A percentile compares a stretch with the other conserved stretches of the same genome.
phyloP scores from a whole-genome alignment of 2,113 vertebrate genomes.

The Catagonus wagneri region DNA sequence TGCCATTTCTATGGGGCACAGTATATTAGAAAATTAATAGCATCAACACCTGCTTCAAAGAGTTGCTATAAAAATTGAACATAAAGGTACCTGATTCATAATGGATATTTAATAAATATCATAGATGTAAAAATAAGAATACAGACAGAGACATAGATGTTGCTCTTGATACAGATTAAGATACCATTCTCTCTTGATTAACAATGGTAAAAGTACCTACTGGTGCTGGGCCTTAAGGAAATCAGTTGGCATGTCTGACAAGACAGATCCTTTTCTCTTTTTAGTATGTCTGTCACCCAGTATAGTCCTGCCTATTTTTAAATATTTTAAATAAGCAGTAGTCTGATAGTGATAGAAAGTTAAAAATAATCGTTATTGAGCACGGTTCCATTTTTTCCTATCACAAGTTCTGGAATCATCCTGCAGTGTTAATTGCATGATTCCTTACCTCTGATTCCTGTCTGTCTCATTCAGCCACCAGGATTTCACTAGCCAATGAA shows the following conservation, averaged over 20 bases:
- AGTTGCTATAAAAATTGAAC: neutral
- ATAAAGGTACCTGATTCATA: neutral
- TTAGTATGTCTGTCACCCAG: neutral
- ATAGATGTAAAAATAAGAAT: neutral
- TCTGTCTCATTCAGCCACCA: neutral
- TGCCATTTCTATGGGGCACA: neutral
- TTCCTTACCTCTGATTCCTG: neutral
- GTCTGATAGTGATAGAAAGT: neutral
- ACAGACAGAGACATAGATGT: neutral
- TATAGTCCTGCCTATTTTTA: neutral
- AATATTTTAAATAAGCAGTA: too few species aligned
- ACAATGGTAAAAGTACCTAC: neutral
- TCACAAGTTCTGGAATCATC: neutral
- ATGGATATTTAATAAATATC: neutral
- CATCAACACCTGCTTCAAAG: neutral
- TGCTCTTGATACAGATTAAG: neutral
- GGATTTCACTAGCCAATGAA: neutral
- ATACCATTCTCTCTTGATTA: neutral
- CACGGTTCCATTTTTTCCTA: neutral
- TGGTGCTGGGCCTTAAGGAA: neutral
- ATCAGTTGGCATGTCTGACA: neutral
- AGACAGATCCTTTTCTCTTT: neutral
- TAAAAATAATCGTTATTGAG: neutral
- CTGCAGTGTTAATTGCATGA: neutral
- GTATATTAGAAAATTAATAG: neutral